A percentile compares a stretch with the other conserved stretches of the same genome.
These are phyloP conservation scores for Scaptomyza polygonia DNA, from an alignment of 2,888 invertebrate genomes.

Conservation along the genomic window DNA sequence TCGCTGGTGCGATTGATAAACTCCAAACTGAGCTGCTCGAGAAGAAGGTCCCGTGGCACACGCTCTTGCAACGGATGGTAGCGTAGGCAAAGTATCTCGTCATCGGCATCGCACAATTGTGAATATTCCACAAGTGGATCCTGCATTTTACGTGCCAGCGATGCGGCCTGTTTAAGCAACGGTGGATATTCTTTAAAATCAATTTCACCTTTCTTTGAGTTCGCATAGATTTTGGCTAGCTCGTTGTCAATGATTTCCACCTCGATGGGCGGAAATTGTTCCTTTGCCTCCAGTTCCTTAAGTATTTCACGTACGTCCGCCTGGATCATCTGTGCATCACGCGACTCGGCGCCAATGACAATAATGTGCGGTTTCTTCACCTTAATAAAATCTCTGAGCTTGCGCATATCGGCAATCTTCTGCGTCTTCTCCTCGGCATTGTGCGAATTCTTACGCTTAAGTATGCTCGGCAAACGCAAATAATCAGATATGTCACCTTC, in stretches of 20 bases:
- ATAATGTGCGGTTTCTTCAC: slow-evolving; percentile 97
- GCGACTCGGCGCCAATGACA: slow-evolving; percentile 94
- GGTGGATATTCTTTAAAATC: slow-evolving; percentile 98
- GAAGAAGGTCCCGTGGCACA: slow-evolving; percentile 92
- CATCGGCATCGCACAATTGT: slow-evolving; percentile 97
- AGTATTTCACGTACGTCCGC: slow-evolving; percentile 91
- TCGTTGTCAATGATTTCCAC: slow-evolving; percentile 98
- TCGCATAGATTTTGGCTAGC: slow-evolving; percentile 95
- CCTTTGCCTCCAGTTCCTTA: slow-evolving; percentile 90
- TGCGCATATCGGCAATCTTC: slow-evolving; percentile 88
- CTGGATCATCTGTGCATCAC: slow-evolving; percentile 93
- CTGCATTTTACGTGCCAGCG: slow-evolving; percentile 95
- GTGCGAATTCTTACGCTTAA: slow-evolving; percentile 91
- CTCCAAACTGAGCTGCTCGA: slow-evolving; percentile 94
- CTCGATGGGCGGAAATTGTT: slow-evolving; percentile 93
- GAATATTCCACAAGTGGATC: slow-evolving; percentile 98
- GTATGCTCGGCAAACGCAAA: slow-evolving; percentile 92
- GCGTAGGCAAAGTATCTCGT: slow-evolving; percentile 97
- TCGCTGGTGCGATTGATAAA: slow-evolving; percentile 98
- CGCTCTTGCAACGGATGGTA: slow-evolving; percentile 95
- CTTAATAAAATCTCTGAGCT: slow-evolving; percentile 92
- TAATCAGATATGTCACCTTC: slow-evolving; percentile 97
- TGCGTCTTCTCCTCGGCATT: slow-evolving; percentile 88
- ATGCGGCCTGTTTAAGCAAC: slow-evolving; percentile 95
- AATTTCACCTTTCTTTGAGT: slow-evolving; percentile 91